phyloP scores from a whole-genome alignment of 2,113 vertebrate genomes.

The Speoplatyrhinus poulsoni region DNA sequence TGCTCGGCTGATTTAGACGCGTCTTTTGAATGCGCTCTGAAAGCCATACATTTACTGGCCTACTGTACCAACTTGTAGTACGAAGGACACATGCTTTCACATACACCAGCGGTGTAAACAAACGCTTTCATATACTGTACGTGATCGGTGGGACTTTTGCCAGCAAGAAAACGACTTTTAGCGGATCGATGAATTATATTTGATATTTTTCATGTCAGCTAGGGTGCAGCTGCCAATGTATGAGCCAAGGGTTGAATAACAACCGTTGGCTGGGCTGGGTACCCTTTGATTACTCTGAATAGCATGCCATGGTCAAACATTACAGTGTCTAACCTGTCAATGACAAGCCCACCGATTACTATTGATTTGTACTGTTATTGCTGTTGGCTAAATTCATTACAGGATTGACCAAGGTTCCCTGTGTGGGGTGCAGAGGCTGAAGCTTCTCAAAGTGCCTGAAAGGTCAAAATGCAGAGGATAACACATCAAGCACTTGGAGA shows the following conservation, averaged over 20 bases:
- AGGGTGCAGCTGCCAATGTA: constrained; percentile 37
- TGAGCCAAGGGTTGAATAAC: constrained; percentile 60
- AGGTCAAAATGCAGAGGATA: constrained; percentile 43
- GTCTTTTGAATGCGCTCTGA: not conserved
- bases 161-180: constrained; percentile 38
- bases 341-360: constrained; percentile 65
- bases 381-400: constrained; percentile 71
- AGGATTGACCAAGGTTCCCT: constrained; percentile 64
- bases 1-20: not conserved
- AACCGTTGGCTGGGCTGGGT: constrained; percentile 35
- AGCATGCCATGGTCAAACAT: constrained; percentile 61
- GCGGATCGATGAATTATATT: constrained; percentile 48
- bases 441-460: constrained; percentile 63
- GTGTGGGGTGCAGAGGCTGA: constrained; percentile 51
- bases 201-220: constrained; percentile 52
- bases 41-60: not conserved
- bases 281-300: constrained; percentile 65
- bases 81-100: not conserved
- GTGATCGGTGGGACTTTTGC: constrained; percentile 27
- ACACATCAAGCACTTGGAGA: no score
- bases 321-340: constrained; percentile 72
- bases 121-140: constrained; percentile 17
- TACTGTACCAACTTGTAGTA: not conserved
- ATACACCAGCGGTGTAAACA: constrained; percentile 9
- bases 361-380: constrained; percentile 72